phyloP scores from a whole-genome alignment of 1,140 invertebrate genomes.

The Goniozus legneri region DNA sequence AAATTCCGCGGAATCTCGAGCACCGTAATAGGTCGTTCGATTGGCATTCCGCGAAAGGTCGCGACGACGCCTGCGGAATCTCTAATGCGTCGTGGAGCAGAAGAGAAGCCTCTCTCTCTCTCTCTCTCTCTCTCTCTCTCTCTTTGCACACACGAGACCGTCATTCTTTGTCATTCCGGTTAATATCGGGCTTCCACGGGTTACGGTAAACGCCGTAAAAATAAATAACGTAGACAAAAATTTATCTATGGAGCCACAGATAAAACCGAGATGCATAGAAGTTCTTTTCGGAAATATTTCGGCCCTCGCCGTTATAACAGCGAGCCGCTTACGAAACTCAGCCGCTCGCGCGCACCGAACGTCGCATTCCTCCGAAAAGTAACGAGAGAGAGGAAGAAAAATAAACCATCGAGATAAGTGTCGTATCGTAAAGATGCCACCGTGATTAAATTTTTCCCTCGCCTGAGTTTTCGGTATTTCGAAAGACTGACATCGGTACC shows the following conservation, averaged over 20 bases:
- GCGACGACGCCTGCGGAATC: conserved; percentile 32
- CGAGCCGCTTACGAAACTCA: conserved; percentile 14
- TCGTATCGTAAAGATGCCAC: too few relatives aligned
- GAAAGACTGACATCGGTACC: too few relatives aligned
- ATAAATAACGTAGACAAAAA: too few relatives aligned
- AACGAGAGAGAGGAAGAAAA: too few relatives aligned
- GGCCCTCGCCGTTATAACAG: conserved; percentile 15
- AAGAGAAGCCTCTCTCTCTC: not conserved
- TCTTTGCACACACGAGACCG: not conserved
- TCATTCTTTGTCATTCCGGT: conserved; percentile 23
- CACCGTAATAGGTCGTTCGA: conserved; percentile 25
- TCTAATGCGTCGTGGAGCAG: conserved; percentile 28
- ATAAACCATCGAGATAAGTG: too few relatives aligned
- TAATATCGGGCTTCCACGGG: conserved; percentile 5
- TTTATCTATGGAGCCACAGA: not conserved
- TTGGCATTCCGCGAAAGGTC: conserved; percentile 33
- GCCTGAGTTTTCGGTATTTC: too few relatives aligned
- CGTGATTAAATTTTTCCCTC: too few relatives aligned
- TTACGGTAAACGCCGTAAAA: not conserved
- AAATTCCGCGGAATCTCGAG: conserved; percentile 24
- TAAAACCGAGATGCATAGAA: not conserved
- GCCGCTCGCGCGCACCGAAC: too few relatives aligned
- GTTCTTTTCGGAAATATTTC: not conserved
- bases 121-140: not conserved
- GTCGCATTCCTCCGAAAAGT: too few relatives aligned